Evolutionary conservation across 2,113 vertebrate genomes (phyloP).

Genomic region (Okapia johnstoni): DNA sequence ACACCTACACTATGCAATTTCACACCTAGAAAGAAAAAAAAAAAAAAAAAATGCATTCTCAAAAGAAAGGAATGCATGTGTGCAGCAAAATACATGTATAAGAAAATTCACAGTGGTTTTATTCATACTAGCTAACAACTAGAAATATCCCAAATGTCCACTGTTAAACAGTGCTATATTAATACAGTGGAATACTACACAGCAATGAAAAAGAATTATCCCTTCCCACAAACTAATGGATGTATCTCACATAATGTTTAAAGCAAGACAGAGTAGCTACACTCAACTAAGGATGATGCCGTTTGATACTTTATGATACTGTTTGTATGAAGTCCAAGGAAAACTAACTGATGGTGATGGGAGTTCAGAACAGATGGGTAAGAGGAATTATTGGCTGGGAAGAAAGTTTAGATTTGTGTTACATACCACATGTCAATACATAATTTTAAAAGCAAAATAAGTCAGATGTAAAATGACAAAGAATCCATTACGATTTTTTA

Average conservation of each 20-base stretch:
- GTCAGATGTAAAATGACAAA: neutral
- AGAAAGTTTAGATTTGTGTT: neutral
- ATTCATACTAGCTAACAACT: neutral
- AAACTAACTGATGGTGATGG: neutral
- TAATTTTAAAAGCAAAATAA: neutral
- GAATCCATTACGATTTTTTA: neutral
- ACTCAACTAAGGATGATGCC: neutral
- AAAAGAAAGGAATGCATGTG: neutral
- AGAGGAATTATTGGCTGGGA: neutral
- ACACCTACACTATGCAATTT: neutral
- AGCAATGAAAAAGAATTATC: neutral
- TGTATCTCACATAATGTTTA: neutral
- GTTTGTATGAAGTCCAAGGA: neutral
- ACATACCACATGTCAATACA: neutral
- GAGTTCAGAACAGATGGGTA: neutral
- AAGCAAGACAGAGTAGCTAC: neutral
- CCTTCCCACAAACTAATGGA: neutral
- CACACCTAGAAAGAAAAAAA: neutral
- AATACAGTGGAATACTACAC: neutral
- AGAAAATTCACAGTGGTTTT: neutral
- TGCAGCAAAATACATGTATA: neutral
- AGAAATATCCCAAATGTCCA: neutral
- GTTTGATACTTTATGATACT: neutral
- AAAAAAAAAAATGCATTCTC: neutral
- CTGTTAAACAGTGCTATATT: neutral